These are phyloP conservation scores for Drosophila athabasca DNA, from an alignment of 1,140 invertebrate genomes.

Conservation along the genomic window DNA sequence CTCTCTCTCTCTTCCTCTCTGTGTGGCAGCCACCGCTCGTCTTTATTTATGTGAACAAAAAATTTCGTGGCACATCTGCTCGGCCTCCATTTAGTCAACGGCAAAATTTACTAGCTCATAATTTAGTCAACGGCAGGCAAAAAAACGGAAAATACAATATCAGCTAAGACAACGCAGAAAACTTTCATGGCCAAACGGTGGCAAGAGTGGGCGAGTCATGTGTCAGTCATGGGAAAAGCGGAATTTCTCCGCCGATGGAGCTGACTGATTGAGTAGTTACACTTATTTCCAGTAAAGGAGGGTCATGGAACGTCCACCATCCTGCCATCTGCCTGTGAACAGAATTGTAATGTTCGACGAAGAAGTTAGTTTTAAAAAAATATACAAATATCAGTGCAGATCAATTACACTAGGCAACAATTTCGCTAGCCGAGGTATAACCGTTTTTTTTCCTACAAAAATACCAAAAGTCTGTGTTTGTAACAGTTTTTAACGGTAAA, in stretches of 20 bases:
- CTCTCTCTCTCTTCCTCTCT: slow-evolving; percentile 53
- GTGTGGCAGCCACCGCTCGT: slow-evolving; percentile 1
- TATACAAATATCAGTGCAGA: too few species aligned
- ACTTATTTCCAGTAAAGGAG: slow-evolving; percentile 28
- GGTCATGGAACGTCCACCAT: slow-evolving; percentile 21
- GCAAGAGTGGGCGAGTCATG: slow-evolving; percentile 46
- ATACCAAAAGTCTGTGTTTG: too few species aligned
- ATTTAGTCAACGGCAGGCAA: slow-evolving; percentile 44
- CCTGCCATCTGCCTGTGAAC: slow-evolving; percentile 33
- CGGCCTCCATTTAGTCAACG: slow-evolving; percentile 55
- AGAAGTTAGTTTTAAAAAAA: slow-evolving; percentile 21
- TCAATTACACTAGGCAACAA: too few species aligned
- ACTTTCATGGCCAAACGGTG: slow-evolving; percentile 62
- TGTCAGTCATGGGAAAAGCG: slow-evolving; percentile 50
- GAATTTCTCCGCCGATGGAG: slow-evolving; percentile 19
- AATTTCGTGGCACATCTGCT: slow-evolving; percentile 71
- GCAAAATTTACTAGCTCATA: slow-evolving; percentile 54
- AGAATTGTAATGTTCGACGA: slow-evolving; percentile 37
- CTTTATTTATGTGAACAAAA: slow-evolving; percentile 68
- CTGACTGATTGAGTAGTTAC: slow-evolving; percentile 45
- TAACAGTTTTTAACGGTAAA: too few species aligned
- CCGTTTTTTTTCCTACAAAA: too few species aligned
- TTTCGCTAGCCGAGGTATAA: too few species aligned
- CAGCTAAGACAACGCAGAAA: slow-evolving; percentile 1
- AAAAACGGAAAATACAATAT: slow-evolving; percentile 24